phyloP scores from a whole-genome alignment of 2,797 vertebrate genomes.

The Lates japonicus region DNA sequence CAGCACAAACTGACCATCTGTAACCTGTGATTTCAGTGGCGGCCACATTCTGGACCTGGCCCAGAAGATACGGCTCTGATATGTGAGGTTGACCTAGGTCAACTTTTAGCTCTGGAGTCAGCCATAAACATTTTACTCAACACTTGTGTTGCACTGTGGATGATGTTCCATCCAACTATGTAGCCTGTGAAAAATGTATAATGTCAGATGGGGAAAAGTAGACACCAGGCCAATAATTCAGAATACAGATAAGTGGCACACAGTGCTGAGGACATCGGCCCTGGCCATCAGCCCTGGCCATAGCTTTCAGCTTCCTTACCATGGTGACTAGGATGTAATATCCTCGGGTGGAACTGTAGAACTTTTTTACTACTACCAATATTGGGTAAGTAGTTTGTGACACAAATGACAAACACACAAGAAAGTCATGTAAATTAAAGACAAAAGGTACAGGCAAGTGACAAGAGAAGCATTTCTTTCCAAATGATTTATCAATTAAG shows the following conservation, averaged over 20 bases:
- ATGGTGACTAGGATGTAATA: not conserved
- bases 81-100: constrained; percentile 67
- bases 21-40: constrained; percentile 74
- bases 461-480: not conserved
- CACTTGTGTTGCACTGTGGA: constrained; percentile 14
- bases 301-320: not conserved
- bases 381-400: not conserved
- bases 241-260: not conserved
- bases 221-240: not conserved
- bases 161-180: constrained; percentile 3
- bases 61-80: constrained; percentile 46
- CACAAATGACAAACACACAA: not conserved
- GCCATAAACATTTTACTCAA: constrained; percentile 20
- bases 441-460: not conserved
- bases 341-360: not conserved
- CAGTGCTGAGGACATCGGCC: not conserved
- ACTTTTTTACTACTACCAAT: not conserved
- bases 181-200: constrained; percentile 22
- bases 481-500: not conserved
- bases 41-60: constrained; percentile 64
- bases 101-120: constrained; percentile 27
- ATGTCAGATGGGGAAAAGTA: not conserved
- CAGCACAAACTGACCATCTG: constrained; percentile 61
- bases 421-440: not conserved
- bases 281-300: not conserved